Base-by-base conservation (phyloP, 2,113 vertebrate species). In the Perca fluviatilis region DNA sequence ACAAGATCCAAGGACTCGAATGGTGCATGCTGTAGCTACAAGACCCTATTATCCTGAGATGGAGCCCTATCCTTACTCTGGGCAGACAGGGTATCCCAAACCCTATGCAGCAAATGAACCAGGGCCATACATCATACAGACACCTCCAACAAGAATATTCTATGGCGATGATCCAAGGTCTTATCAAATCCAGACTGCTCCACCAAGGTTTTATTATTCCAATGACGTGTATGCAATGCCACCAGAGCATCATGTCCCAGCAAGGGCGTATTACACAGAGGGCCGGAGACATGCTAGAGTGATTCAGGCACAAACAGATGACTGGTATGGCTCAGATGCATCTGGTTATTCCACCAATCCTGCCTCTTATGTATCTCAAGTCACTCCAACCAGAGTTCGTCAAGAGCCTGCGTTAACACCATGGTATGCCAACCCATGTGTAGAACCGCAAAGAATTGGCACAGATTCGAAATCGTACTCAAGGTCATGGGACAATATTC, bases 401-500 rank as follows among this genome's bases (percentile, higher is more conserved):
- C 95, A 95, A 0, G 96, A 96, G 23, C 93, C 97, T 36, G 92
- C 92, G 84, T 85, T 94, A 43, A 91, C 96, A 27, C 91, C 96
- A n/a, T 97, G 97, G 96, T 97, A 97, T 1, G 88, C 94, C 30
- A 95, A 94, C 89, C 95, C 96, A 0, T 96, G 96, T n/a, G 85
- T 96, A 14, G 96, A 96, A 56, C 93, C 95, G 2, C 92, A 93
- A 5, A 95, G 95, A 87, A 91, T 96, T 23, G 95, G 91, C 57
- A 93, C 95, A 15, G 97, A 99, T 50, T 95, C 94, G 18, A 97
- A 97, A 91, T 95, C 96, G 62, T 97, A 98, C 87, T 99, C 98
- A 46, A 97, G 97, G 77, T 99, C 98, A 47, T 99, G 98, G 98
- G 98, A 99, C 88, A 98, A 99, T 87, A 99, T 99, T 81, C 95